Evolutionary conservation across 2,888 invertebrate genomes (phyloP).

Genomic region (Cantharis flavilabris): DNA sequence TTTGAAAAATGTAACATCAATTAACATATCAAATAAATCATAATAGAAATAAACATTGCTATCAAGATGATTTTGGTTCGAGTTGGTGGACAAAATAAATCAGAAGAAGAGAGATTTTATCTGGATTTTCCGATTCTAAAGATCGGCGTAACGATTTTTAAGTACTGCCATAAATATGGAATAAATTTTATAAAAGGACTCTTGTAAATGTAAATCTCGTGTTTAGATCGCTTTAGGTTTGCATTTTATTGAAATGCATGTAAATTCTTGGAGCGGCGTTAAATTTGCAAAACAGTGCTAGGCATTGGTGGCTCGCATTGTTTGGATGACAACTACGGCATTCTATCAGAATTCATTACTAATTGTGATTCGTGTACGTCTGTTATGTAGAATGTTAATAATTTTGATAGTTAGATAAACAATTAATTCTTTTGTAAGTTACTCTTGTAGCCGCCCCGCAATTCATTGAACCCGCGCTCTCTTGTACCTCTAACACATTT

Average conservation of each 20-base stretch:
- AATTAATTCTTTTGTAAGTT: neutral
- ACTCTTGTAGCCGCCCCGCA: neutral
- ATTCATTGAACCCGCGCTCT: neutral
- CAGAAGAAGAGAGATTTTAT: conserved; percentile 31
- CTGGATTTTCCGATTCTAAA: conserved; percentile 26
- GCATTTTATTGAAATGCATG: conserved; percentile 32
- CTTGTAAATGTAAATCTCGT: conserved; percentile 29
- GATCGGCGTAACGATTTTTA: conserved; percentile 35
- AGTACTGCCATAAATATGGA: conserved; percentile 34
- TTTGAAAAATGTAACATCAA: neutral
- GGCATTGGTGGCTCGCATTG: conserved; percentile 27
- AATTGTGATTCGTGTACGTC: conserved; percentile 33
- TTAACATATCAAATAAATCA: neutral
- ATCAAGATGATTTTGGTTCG: neutral
- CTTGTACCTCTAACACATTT: neutral
- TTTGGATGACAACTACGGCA: conserved; percentile 24
- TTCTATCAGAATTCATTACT: conserved; percentile 34
- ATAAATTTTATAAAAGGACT: conserved; percentile 26
- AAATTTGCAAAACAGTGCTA: conserved; percentile 28
- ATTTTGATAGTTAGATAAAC: conserved; percentile 1
- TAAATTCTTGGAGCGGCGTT: conserved; percentile 29
- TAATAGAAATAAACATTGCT: conserved; percentile 7
- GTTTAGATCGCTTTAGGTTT: conserved; percentile 20
- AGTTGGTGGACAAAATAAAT: conserved; percentile 21
- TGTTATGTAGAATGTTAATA: conserved; percentile 23